Conservation (phyloP, 2,113 vertebrate species). For the Lampris megalopsis region DNA sequence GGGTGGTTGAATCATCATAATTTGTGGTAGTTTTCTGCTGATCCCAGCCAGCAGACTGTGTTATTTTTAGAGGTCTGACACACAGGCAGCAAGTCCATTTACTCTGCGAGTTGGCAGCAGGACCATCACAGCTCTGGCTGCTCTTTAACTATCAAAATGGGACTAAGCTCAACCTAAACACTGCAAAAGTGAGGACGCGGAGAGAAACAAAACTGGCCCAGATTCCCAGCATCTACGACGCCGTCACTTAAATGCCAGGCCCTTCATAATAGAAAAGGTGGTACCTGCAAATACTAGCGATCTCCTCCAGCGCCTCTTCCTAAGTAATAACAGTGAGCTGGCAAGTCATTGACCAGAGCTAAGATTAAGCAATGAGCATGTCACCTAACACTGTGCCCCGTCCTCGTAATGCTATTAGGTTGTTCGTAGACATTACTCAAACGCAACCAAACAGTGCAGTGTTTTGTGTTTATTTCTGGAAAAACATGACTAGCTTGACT, state of each 20-base stretch:
- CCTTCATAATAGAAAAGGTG: conserved; percentile 39
- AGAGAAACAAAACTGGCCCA: conserved; percentile 55
- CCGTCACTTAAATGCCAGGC: conserved; percentile 49
- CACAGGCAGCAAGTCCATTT: conserved; percentile 78
- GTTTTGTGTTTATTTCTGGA: not conserved
- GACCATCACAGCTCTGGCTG: conserved; percentile 66
- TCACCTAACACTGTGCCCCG: conserved; percentile 5
- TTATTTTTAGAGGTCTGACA: conserved; percentile 83
- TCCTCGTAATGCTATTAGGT: conserved; percentile 1
- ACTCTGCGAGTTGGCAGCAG: conserved; percentile 72
- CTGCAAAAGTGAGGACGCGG: conserved; percentile 66
- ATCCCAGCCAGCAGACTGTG: conserved; percentile 77
- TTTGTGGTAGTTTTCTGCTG: conserved; percentile 81
- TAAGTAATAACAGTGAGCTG: conserved; percentile 1
- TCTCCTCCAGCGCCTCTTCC: not conserved
- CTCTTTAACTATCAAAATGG: conserved; percentile 76
- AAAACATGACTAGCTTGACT: not conserved
- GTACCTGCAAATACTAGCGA: conserved; percentile 23
- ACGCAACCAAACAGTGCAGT: no score
- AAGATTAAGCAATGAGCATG: conserved; percentile 34
- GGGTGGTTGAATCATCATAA: conserved; percentile 82
- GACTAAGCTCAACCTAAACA: conserved; percentile 76
- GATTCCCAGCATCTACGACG: conserved; percentile 52
- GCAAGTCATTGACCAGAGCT: not conserved
- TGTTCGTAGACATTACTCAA: conserved; percentile 21